These are phyloP conservation scores for Tetheella fluctuosa DNA, from an alignment of 2,888 invertebrate genomes.

Conservation along the genomic window DNA sequence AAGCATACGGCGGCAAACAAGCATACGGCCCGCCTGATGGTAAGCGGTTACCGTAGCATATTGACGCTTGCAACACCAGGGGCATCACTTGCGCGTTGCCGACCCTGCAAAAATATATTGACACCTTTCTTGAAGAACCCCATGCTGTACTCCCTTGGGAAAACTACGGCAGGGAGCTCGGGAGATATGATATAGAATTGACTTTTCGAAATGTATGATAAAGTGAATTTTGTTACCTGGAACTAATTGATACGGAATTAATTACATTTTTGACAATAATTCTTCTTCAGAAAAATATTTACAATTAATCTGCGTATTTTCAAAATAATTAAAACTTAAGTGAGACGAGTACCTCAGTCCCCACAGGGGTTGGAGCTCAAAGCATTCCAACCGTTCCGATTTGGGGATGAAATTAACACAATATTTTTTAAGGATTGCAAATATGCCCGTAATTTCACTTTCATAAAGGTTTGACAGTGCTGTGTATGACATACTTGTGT, in stretches of 20 bases:
- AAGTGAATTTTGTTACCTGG: too few species aligned
- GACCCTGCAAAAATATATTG: too few species aligned
- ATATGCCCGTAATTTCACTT: conserved; percentile 58
- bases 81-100: too few species aligned
- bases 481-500: conserved; percentile 33
- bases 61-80: too few species aligned
- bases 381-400: conserved; percentile 60
- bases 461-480: conserved; percentile 44
- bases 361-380: conserved; percentile 46
- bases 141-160: too few species aligned
- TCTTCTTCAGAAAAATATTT: background rate
- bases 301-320: background rate
- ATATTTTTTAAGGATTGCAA: conserved; percentile 61
- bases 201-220: background rate
- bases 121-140: too few species aligned
- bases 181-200: too few species aligned
- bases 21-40: too few species aligned
- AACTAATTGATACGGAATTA: too few species aligned
- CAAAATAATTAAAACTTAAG: conserved; percentile 34
- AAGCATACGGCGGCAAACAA: too few species aligned
- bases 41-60: too few species aligned
- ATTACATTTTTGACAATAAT: background rate
- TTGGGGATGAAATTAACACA: conserved; percentile 57
- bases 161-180: too few species aligned
- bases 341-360: conserved; percentile 22